Evolutionary conservation across 2,113 vertebrate species (phyloP).

Genomic region (Osmerus mordax): DNA sequence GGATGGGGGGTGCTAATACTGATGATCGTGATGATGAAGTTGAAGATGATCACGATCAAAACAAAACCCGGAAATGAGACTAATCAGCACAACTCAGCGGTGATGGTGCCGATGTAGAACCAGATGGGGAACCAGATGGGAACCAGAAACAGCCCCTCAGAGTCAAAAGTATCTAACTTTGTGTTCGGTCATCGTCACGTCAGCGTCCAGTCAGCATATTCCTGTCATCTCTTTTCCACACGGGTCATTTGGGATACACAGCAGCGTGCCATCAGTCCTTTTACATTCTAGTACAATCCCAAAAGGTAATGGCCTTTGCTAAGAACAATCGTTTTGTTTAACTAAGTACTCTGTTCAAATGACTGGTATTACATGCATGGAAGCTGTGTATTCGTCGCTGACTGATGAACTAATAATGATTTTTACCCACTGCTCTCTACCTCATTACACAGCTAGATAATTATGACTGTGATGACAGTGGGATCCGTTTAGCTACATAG

Average conservation of each 20-base stretch:
- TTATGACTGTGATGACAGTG: constrained; percentile 6
- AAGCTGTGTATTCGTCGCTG: constrained; percentile 53
- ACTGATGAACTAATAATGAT: constrained; percentile 34
- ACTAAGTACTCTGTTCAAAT: constrained; percentile 48
- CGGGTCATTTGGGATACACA: constrained; percentile 62
- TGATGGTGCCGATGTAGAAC: neutral
- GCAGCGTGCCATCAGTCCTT: constrained; percentile 46
- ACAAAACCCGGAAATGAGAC: neutral
- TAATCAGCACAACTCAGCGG: constrained; percentile 4
- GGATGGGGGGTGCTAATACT: neutral
- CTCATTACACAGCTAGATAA: neutral
- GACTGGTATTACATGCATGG: constrained; percentile 46
- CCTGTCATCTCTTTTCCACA: constrained; percentile 56
- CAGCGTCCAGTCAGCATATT: constrained; percentile 65
- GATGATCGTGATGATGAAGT: neutral
- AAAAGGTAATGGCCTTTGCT: constrained; percentile 49
- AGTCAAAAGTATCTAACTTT: constrained; percentile 15
- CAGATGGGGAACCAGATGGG: too few relatives aligned
- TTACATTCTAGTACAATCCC: constrained; percentile 51
- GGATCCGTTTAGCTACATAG: too few relatives aligned
- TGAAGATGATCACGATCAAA: neutral
- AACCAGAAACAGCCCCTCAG: neutral
- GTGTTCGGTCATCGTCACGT: constrained; percentile 70
- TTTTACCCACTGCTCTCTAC: neutral
- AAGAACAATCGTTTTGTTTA: constrained; percentile 48